A percentile compares a stretch with the other conserved stretches of the same genome.
Evolutionary conservation across 53 echinoderm and acorn worm species (phyloP).

Genomic region (Holothuria leucospilota): DNA sequence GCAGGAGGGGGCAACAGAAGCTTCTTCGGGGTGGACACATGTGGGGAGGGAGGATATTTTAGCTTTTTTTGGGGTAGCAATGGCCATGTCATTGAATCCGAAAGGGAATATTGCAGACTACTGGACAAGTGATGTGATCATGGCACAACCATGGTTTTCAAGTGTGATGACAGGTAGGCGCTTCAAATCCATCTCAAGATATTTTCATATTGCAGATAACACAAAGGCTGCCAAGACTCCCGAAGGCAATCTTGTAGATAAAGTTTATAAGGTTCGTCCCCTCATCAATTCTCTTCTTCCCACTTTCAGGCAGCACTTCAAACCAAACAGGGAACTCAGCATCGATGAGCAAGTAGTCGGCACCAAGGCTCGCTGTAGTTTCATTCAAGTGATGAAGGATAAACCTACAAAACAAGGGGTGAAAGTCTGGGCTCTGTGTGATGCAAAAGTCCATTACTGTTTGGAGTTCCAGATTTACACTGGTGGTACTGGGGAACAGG

Average conservation of each 20-base stretch:
- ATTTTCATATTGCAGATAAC: constrained; percentile 13
- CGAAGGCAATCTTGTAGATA: constrained; percentile 11
- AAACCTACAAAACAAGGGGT: constrained; percentile 35
- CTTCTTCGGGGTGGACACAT: not conserved
- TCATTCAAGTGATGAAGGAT: not conserved
- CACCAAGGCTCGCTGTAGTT: constrained; percentile 14
- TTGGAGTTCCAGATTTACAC: constrained; percentile 17
- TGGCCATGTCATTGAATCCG: not conserved
- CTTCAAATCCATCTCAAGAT: not conserved
- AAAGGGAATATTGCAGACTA: no score
- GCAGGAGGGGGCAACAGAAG: constrained; percentile 8
- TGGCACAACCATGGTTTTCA: constrained; percentile 3
- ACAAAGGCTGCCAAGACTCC: not conserved
- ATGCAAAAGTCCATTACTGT: constrained; percentile 14
- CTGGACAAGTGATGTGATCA: no score
- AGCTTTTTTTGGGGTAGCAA: constrained; percentile 22
- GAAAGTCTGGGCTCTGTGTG: constrained; percentile 28
- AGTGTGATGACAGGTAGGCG: constrained; percentile 4
- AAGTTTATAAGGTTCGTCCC: constrained; percentile 37
- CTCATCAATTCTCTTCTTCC: constrained; percentile 5
- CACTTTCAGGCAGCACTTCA: constrained; percentile 8
- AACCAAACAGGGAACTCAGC: constrained; percentile 8
- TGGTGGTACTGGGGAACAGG: constrained; percentile 35
- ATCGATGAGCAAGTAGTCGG: constrained; percentile 30
- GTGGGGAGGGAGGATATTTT: not conserved